A percentile compares a stretch with the other conserved stretches of the same genome.
Evolutionary conservation across 2,113 vertebrate genomes (phyloP).

Genomic region (Mormyrus lacerda): DNA sequence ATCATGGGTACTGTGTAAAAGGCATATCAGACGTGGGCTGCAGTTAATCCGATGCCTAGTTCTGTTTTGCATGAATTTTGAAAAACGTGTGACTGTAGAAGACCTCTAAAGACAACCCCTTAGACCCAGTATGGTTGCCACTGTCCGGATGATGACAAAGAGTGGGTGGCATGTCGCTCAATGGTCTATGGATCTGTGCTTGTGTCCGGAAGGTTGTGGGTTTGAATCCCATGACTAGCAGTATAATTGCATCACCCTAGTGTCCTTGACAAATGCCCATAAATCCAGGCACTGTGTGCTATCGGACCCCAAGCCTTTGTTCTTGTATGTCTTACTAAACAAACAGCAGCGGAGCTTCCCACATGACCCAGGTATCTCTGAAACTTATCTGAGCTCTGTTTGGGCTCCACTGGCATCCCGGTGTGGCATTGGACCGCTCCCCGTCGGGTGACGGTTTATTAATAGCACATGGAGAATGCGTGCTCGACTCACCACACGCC

Average conservation of each 20-base stretch:
- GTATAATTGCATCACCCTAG: neutral
- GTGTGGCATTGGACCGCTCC: neutral
- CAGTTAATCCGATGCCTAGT: neutral
- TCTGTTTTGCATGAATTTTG: neutral
- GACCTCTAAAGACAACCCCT: neutral
- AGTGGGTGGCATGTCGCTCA: neutral
- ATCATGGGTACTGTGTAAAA: constrained; percentile 3
- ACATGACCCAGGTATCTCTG: neutral
- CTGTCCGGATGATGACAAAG: neutral
- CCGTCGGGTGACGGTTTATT: neutral
- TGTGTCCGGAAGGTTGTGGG: neutral
- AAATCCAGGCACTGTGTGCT: neutral
- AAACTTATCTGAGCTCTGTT: neutral
- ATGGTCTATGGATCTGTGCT: neutral
- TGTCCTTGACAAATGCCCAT: neutral
- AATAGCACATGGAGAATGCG: neutral
- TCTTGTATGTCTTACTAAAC: neutral
- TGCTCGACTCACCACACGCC: neutral
- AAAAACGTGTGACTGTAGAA: neutral
- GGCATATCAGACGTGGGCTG: neutral
- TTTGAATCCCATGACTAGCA: neutral
- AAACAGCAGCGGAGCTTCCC: neutral
- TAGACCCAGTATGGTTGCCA: neutral
- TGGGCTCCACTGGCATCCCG: neutral
- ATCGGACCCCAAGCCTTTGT: neutral